phyloP scores from a whole-genome alignment of 92 coral and sea anemone genomes.

The Siderastrea siderea region DNA sequence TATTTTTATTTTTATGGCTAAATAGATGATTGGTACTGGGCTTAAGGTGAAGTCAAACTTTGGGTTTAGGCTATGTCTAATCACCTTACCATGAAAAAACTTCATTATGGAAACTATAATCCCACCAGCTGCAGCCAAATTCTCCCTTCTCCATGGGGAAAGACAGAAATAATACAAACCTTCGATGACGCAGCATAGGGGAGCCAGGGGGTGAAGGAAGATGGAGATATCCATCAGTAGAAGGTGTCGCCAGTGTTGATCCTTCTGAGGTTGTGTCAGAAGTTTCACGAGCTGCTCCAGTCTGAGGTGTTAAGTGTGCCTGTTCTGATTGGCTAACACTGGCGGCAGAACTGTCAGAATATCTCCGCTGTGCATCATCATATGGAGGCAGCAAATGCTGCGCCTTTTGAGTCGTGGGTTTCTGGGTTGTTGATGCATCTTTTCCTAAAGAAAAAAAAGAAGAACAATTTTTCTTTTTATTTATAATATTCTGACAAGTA shows the following conservation, averaged over 20 bases:
- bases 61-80: no score
- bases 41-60: no score
- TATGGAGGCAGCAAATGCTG: background rate
- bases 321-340: conserved; percentile 9
- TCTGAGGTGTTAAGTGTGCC: conserved; percentile 21
- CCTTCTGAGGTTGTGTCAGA: conserved; percentile 43
- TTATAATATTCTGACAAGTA: no score
- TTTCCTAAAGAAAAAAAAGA: no score
- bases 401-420: background rate
- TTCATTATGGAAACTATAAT: no score
- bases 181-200: conserved; percentile 29
- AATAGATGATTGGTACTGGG: no score
- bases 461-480: no score
- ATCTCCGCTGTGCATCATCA: background rate
- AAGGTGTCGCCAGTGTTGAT: conserved; percentile 62
- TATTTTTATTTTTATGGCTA: no score
- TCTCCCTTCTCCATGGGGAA: no score
- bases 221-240: conserved; percentile 69
- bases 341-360: conserved; percentile 5
- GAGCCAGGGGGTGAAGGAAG: conserved; percentile 75
- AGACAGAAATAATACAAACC: background rate
- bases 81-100: no score
- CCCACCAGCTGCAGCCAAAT: no score
- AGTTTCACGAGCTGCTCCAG: conserved; percentile 12
- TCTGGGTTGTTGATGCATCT: no score